Conservation (phyloP, 1,140 invertebrate species). For the Zaprionus davidi region DNA sequence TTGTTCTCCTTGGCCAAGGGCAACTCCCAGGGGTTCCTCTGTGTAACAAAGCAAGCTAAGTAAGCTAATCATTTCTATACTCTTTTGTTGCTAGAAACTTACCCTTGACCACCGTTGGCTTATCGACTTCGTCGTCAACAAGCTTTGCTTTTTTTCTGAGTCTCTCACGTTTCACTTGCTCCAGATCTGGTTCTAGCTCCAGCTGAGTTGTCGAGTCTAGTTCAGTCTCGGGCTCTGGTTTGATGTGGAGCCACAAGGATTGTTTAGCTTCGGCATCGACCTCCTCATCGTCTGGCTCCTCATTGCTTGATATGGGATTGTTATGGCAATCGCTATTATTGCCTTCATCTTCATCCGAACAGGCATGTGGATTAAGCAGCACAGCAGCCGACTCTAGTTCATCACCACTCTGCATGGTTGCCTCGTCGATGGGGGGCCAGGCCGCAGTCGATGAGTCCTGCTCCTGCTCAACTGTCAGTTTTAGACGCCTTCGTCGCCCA, state of each 20-base stretch:
- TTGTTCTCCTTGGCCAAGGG: slow-evolving; percentile 24
- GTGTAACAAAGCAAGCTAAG: background rate
- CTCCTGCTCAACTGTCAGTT: slow-evolving; percentile 25
- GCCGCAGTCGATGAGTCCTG: background rate
- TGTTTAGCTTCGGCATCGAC: slow-evolving; percentile 56
- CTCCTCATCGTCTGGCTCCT: slow-evolving; percentile 54
- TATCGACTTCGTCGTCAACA: background rate
- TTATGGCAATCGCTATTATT: slow-evolving; percentile 45
- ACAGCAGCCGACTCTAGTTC: slow-evolving; percentile 63
- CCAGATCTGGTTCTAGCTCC: slow-evolving; percentile 1
- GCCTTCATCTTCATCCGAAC: slow-evolving; percentile 30
- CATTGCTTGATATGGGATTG: slow-evolving; percentile 80
- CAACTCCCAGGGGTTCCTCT: slow-evolving; percentile 49
- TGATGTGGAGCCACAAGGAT: slow-evolving; percentile 65
- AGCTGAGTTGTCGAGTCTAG: slow-evolving; percentile 31
- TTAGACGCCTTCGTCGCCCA: slow-evolving; percentile 3
- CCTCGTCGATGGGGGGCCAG: slow-evolving; percentile 36
- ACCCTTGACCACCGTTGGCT: slow-evolving; percentile 29
- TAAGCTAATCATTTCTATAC: background rate
- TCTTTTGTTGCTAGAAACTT: background rate
- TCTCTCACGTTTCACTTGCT: slow-evolving; percentile 28
- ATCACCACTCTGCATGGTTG: slow-evolving; percentile 51
- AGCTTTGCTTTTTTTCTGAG: slow-evolving; percentile 32
- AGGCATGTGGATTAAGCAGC: slow-evolving; percentile 39
- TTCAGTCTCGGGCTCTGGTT: slow-evolving; percentile 63